These are phyloP conservation scores for Hypocryptadius cinnamomeus DNA, from an alignment of 2,113 vertebrate species.

Conservation along the genomic window DNA sequence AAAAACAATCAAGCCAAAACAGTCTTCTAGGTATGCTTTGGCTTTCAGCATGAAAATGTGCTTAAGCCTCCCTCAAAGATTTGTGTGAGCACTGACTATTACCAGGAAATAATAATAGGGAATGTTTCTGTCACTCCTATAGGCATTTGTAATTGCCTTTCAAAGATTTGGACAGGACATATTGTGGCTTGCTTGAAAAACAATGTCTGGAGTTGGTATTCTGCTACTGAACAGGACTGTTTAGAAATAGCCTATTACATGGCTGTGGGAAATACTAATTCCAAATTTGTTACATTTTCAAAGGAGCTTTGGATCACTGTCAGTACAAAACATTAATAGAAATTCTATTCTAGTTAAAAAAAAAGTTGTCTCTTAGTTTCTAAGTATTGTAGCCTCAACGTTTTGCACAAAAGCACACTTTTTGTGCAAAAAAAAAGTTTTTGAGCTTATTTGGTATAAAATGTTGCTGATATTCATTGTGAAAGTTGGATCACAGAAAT, in stretches of 20 bases:
- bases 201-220: neutral
- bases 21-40: constrained; percentile 23
- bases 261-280: neutral
- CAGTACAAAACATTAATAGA: constrained; percentile 21
- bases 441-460: neutral
- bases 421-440: no score
- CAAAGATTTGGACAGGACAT: neutral
- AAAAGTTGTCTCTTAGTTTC: neutral
- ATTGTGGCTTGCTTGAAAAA: neutral
- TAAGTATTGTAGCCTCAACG: neutral
- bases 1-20: neutral
- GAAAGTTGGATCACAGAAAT: neutral
- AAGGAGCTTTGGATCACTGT: neutral
- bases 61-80: constrained; percentile 2
- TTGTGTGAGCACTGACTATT: neutral
- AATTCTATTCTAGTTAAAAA: constrained; percentile 49
- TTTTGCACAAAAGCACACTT: neutral
- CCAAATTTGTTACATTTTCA: neutral
- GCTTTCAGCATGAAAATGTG: neutral
- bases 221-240: neutral
- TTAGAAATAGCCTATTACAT: constrained; percentile 6
- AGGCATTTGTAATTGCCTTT: neutral
- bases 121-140: neutral
- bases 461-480: neutral
- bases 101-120: constrained; percentile 2